A percentile compares a stretch with the other conserved stretches of the same genome.
These are phyloP conservation scores for Capromys pilorides DNA, from an alignment of 2,797 vertebrate species.

Conservation along the genomic window DNA sequence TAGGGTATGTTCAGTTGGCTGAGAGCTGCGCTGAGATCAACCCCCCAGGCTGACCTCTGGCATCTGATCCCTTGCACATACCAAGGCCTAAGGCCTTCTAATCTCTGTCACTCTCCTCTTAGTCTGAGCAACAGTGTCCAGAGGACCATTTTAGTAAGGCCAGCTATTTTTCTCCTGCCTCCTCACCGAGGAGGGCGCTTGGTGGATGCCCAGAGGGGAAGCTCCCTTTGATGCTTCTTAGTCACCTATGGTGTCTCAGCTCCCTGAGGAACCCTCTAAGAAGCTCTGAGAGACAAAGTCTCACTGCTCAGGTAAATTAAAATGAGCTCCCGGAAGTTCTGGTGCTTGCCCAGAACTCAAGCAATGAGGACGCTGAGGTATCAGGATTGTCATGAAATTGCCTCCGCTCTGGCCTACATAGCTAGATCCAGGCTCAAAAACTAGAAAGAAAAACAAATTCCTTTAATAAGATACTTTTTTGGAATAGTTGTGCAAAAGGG, in stretches of 20 bases:
- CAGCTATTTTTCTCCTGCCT: not conserved
- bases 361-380: not conserved
- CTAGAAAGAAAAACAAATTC: not conserved
- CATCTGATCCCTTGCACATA: accelerated
- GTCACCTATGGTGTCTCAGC: not conserved
- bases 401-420: not conserved
- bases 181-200: not conserved
- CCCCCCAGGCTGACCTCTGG: accelerated
- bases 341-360: not conserved
- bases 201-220: not conserved
- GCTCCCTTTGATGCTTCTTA: not conserved
- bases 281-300: not conserved
- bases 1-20: not conserved
- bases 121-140: not conserved
- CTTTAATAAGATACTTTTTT: not conserved
- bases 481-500: not conserved
- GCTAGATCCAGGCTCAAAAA: not conserved
- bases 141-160: not conserved
- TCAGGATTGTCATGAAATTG: not conserved
- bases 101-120: not conserved
- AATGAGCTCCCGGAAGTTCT: not conserved
- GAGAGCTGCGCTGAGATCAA: not conserved
- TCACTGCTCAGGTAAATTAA: not conserved
- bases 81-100: accelerated
- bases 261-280: not conserved